Evolutionary conservation across 2,113 vertebrate species (phyloP).

Genomic region (Glaucidium brasilianum): DNA sequence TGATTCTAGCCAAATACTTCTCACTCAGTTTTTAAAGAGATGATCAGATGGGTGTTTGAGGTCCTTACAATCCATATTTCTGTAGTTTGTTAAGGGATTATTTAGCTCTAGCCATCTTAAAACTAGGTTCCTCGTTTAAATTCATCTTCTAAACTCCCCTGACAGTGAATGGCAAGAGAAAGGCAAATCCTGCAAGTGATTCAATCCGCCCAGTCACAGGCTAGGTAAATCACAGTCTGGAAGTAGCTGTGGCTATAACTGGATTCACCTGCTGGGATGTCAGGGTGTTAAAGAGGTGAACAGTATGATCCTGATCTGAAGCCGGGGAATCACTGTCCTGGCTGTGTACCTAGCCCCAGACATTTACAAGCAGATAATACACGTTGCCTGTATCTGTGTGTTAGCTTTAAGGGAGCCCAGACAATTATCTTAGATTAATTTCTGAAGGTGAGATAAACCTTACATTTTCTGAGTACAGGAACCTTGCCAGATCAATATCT

Average conservation of each 20-base stretch:
- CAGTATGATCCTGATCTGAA: not conserved
- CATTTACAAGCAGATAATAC: not conserved
- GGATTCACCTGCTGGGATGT: not conserved
- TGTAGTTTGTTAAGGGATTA: not conserved
- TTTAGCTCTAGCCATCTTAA: not conserved
- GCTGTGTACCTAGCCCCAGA: not conserved
- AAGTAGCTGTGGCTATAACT: not conserved
- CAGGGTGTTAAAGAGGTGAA: not conserved
- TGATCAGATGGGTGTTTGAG: not conserved
- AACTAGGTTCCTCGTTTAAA: not conserved
- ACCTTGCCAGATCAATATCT: not conserved
- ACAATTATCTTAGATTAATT: not conserved
- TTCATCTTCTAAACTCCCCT: not conserved
- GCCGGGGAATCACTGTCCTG: not conserved
- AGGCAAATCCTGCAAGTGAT: not conserved
- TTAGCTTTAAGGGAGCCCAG: not conserved
- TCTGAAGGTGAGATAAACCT: not conserved
- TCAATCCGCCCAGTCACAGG: rapidly evolving
- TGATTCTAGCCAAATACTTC: not conserved
- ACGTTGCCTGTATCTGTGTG: not conserved
- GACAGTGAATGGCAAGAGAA: not conserved
- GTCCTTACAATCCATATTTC: not conserved
- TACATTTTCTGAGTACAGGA: not conserved
- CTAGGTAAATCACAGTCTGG: not conserved
- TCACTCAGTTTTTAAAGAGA: not conserved